These are phyloP conservation scores for Cercopithecus mona DNA, from an alignment of 2,113 vertebrate species.

Conservation along the genomic window DNA sequence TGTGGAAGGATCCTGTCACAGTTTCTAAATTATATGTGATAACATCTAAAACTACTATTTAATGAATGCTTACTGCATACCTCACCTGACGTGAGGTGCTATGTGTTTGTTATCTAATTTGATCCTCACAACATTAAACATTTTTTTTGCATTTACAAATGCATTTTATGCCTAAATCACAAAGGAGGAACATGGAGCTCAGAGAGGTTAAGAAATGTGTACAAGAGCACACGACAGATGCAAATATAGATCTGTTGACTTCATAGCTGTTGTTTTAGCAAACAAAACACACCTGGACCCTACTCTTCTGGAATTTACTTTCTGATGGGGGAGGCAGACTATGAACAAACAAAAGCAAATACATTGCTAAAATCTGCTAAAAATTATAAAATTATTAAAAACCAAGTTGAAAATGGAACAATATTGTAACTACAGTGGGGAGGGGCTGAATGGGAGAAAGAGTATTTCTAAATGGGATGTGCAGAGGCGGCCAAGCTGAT, in stretches of 20 bases:
- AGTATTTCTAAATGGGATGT: background rate
- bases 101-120: background rate
- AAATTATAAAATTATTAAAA: slow-evolving; percentile 16
- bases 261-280: background rate
- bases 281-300: background rate
- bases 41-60: background rate
- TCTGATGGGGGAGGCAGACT: background rate
- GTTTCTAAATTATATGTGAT: background rate
- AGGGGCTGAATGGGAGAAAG: background rate
- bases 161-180: background rate
- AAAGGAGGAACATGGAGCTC: background rate
- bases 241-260: background rate
- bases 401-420: background rate
- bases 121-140: background rate
- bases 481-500: background rate
- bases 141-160: background rate
- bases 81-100: background rate
- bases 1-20: background rate
- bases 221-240: background rate
- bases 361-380: background rate
- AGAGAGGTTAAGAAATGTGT: background rate
- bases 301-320: background rate
- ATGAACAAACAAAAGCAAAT: background rate
- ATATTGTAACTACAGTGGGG: background rate
- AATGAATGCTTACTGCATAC: background rate